Conservation (phyloP, 53 echinoderm and acorn worm genomes). For the Henricia sp. region DNA sequence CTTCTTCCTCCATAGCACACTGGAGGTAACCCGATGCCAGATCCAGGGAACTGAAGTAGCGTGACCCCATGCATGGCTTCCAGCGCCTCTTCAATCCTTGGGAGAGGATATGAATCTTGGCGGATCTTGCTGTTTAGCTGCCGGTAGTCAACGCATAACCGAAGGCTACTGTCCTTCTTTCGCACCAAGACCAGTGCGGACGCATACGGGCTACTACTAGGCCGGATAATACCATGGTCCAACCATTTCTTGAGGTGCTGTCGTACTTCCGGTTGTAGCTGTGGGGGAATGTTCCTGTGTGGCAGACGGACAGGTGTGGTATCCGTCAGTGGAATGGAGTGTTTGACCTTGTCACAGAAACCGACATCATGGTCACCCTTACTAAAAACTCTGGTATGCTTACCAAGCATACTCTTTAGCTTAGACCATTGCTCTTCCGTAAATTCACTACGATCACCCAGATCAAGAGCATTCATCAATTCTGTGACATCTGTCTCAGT, state of each 20-base stretch:
- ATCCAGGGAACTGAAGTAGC: slow-evolving; percentile 80
- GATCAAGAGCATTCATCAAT: neutral
- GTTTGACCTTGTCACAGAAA: neutral
- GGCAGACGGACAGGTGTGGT: neutral
- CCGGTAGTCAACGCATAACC: neutral
- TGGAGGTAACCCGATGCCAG: slow-evolving; percentile 78
- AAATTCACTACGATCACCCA: neutral
- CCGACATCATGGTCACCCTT: neutral
- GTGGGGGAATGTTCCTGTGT: neutral
- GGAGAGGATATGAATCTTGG: slow-evolving; percentile 75
- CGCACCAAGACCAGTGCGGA: neutral
- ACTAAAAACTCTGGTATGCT: neutral
- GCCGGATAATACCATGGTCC: neutral
- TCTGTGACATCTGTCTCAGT: neutral
- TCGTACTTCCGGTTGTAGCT: neutral
- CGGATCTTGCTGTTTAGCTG: slow-evolving; percentile 63
- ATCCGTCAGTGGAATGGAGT: neutral
- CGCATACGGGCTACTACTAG: neutral
- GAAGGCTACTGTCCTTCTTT: slow-evolving; percentile 17
- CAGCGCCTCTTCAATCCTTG: slow-evolving; percentile 72
- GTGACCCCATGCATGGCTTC: slow-evolving; percentile 64
- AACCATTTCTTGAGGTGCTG: neutral
- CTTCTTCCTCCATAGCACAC: slow-evolving; percentile 55
- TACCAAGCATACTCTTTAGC: neutral
- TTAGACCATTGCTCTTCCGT: neutral